Evolutionary conservation across 2,888 invertebrate species (phyloP).

Genomic region (Adelognathus sp.): DNA sequence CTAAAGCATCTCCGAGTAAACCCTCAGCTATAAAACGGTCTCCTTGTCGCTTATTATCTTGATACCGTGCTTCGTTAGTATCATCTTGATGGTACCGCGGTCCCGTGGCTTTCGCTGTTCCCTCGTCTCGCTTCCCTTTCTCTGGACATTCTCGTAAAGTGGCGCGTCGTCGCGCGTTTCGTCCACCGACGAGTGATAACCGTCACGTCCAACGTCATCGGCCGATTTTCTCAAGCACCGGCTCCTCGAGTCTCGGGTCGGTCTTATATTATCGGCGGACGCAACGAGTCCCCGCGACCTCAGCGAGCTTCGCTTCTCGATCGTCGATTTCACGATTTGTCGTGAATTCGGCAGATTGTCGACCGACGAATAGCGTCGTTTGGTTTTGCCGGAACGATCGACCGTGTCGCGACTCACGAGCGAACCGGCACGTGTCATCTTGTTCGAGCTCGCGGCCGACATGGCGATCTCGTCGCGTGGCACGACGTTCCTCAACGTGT

Average conservation of each 20-base stretch:
- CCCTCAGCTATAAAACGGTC: conserved; percentile 82
- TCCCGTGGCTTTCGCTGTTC: conserved; percentile 67
- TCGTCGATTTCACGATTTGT: conserved; percentile 49
- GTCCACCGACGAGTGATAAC: conserved; percentile 71
- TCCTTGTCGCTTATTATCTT: conserved; percentile 91
- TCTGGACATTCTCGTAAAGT: conserved; percentile 66
- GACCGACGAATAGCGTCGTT: conserved; percentile 76
- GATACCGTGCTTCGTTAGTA: conserved; percentile 90
- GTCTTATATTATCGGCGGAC: conserved; percentile 76
- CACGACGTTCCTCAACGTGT: conserved; percentile 43
- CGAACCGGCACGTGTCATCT: conserved; percentile 73
- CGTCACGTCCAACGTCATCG: conserved; percentile 70
- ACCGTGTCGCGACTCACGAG: conserved; percentile 64
- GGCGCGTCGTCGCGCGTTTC: conserved; percentile 67
- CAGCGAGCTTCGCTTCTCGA: conserved; percentile 66
- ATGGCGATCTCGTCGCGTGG: conserved; percentile 58
- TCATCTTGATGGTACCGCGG: conserved; percentile 86
- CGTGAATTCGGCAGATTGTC: conserved; percentile 76
- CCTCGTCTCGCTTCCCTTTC: conserved; percentile 44
- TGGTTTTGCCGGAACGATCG: conserved; percentile 67
- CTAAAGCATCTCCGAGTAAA: conserved; percentile 65
- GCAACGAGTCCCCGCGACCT: conserved; percentile 61
- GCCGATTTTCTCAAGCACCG: conserved; percentile 73
- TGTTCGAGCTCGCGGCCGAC: conserved; percentile 64
- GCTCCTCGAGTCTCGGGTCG: conserved; percentile 66